Evolutionary conservation across 2,888 invertebrate species (phyloP).

Genomic region (Agrochola lota): DNA sequence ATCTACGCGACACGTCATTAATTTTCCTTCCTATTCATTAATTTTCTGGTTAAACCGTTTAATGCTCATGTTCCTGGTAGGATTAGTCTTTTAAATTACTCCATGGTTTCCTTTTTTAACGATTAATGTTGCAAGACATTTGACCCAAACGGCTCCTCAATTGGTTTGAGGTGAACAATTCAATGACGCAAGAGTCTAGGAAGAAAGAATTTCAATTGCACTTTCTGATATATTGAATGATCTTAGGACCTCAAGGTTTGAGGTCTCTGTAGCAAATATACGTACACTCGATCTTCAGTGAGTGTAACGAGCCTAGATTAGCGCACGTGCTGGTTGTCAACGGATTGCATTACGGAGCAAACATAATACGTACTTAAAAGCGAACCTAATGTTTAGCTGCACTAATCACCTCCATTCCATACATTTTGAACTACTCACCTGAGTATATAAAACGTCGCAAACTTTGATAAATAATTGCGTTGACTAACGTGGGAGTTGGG

Average conservation of each 20-base stretch:
- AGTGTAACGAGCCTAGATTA: constrained; percentile 14
- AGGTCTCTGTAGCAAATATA: neutral
- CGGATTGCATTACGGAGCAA: neutral
- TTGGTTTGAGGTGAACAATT: neutral
- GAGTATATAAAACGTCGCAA: neutral
- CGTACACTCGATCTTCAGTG: neutral
- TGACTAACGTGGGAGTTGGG: neutral
- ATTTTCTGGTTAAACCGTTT: constrained; percentile 14
- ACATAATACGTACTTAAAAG: constrained; percentile 18
- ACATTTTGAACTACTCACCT: neutral
- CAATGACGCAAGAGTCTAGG: neutral
- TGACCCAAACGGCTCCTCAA: neutral
- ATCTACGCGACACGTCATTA: neutral
- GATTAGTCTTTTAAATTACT: neutral
- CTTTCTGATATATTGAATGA: neutral
- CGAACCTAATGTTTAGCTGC: constrained; percentile 9
- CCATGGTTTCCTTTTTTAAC: neutral
- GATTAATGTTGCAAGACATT: neutral
- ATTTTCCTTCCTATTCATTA: constrained; percentile 30
- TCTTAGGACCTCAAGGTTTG: neutral
- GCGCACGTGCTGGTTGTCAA: constrained; percentile 1
- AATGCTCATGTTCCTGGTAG: neutral
- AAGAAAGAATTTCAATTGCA: neutral
- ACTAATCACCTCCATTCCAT: constrained; percentile 10
- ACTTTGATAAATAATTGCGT: neutral